Percentiles rank a stretch among this genome's conserved stretches.
Evolutionary conservation across 2,888 invertebrate genomes (phyloP).

Genomic region (Noctuana brunneofusca): DNA sequence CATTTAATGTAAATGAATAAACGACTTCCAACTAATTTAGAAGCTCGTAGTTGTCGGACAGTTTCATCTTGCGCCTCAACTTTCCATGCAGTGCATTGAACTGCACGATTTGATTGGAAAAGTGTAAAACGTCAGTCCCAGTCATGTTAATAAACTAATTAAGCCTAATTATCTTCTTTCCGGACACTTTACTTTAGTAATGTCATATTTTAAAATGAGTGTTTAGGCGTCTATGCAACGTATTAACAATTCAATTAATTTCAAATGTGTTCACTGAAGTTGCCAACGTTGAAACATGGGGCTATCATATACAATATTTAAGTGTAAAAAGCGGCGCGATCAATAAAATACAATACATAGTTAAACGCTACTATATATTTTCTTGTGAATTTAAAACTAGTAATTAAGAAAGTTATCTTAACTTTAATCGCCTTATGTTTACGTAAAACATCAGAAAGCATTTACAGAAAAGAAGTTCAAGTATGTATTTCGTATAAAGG

Average conservation of each 20-base stretch:
- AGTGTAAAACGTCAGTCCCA: slow-evolving; percentile 34
- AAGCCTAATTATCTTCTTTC: not conserved
- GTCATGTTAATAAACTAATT: not conserved
- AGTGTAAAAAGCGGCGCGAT: too few relatives aligned
- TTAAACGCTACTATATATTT: too few relatives aligned
- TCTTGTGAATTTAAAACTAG: not conserved
- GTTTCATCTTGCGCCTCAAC: slow-evolving; percentile 58
- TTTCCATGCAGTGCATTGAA: slow-evolving; percentile 66
- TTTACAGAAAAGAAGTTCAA: too few relatives aligned
- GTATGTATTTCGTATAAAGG: too few relatives aligned
- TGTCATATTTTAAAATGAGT: not conserved
- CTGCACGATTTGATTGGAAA: slow-evolving; percentile 62
- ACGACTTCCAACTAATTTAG: slow-evolving; percentile 11
- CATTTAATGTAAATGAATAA: slow-evolving; percentile 14
- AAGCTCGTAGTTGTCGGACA: slow-evolving; percentile 44
- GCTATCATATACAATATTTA: too few relatives aligned
- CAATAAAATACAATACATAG: too few relatives aligned
- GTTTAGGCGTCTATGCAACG: too few relatives aligned
- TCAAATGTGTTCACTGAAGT: too few relatives aligned
- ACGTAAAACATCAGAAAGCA: too few relatives aligned
- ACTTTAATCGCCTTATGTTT: not conserved
- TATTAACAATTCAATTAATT: too few relatives aligned
- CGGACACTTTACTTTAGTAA: not conserved
- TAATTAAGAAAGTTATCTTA: not conserved
- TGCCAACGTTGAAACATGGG: too few relatives aligned